Percentiles rank a stretch among this genome's conserved stretches.
These are phyloP conservation scores for Drosophila dunni DNA, from an alignment of 1,140 invertebrate genomes.

Conservation along the genomic window DNA sequence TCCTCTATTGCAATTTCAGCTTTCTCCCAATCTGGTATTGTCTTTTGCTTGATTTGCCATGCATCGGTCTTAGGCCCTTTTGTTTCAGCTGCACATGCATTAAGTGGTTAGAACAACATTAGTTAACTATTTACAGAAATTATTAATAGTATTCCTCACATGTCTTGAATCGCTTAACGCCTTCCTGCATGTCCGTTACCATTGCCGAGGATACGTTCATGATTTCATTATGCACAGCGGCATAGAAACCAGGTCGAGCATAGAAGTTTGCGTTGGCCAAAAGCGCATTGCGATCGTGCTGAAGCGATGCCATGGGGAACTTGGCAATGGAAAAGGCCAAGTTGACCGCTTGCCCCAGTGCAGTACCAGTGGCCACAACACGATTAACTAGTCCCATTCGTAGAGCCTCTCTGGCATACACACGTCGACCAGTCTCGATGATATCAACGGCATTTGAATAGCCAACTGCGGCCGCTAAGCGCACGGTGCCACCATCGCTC, in stretches of 20 bases:
- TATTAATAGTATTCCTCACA: conserved; percentile 63
- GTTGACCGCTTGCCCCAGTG: conserved; percentile 91
- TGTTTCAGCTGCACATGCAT: conserved; percentile 86
- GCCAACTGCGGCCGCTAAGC: conserved; percentile 92
- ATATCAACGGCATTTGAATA: conserved; percentile 94
- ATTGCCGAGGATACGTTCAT: conserved; percentile 87
- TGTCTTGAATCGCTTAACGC: conserved; percentile 89
- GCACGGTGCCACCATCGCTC: conserved; percentile 91
- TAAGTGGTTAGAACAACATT: not conserved
- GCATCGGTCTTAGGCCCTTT: conserved; percentile 91
- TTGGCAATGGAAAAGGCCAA: conserved; percentile 91
- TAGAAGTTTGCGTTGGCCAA: conserved; percentile 87
- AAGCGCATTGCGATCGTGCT: conserved; percentile 89
- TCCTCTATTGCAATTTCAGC: conserved; percentile 70
- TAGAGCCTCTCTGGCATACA: conserved; percentile 91
- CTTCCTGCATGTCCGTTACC: conserved; percentile 87
- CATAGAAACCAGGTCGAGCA: conserved; percentile 85
- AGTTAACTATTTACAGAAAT: not conserved
- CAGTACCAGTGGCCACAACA: conserved; percentile 92
- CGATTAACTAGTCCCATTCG: conserved; percentile 92
- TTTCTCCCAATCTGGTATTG: conserved; percentile 87
- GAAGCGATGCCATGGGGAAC: conserved; percentile 91
- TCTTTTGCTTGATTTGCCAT: conserved; percentile 86
- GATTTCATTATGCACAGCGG: conserved; percentile 89
- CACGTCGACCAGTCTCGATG: conserved; percentile 92